Percentiles rank a stretch among this genome's conserved stretches.
Conservation (phyloP, 1,140 invertebrate species). For the Eriocheir sinensis region DNA sequence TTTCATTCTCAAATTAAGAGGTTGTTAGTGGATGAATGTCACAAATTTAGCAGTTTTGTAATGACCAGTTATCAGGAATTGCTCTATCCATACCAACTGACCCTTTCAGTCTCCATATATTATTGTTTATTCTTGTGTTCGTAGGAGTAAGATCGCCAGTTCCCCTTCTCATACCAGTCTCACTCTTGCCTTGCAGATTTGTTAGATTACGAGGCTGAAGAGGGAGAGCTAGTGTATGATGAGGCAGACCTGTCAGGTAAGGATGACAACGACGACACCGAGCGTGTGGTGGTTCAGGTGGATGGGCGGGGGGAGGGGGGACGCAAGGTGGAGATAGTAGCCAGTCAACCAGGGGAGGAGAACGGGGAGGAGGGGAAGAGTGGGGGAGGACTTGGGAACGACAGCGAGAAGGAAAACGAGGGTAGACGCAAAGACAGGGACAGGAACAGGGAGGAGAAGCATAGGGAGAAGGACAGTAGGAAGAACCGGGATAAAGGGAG, state of each 20-base stretch:
- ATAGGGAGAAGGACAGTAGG: conserved; percentile 48
- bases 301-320: conserved; percentile 65
- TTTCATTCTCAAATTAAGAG: no score
- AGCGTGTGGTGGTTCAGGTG: conserved; percentile 73
- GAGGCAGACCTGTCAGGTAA: conserved; percentile 78
- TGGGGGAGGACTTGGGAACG: conserved; percentile 46
- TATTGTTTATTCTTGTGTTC: no score
- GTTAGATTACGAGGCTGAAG: conserved; percentile 77
- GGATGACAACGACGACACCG: conserved; percentile 73
- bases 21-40: no score
- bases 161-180: no score
- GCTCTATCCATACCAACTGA: no score
- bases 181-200: conserved; percentile 70
- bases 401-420: conserved; percentile 70
- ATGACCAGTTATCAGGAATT: no score
- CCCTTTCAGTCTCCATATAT: no score
- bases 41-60: no score
- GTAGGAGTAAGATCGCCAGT: no score
- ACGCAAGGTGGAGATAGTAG: conserved; percentile 71
- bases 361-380: conserved; percentile 31
- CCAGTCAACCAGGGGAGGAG: conserved; percentile 38
- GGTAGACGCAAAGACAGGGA: conserved; percentile 60
- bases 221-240: conserved; percentile 78
- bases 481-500: conserved; percentile 37
- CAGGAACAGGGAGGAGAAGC: conserved; percentile 44